These are phyloP conservation scores for Lepus townsendii DNA, from an alignment of 2,797 vertebrate genomes.

Conservation along the genomic window DNA sequence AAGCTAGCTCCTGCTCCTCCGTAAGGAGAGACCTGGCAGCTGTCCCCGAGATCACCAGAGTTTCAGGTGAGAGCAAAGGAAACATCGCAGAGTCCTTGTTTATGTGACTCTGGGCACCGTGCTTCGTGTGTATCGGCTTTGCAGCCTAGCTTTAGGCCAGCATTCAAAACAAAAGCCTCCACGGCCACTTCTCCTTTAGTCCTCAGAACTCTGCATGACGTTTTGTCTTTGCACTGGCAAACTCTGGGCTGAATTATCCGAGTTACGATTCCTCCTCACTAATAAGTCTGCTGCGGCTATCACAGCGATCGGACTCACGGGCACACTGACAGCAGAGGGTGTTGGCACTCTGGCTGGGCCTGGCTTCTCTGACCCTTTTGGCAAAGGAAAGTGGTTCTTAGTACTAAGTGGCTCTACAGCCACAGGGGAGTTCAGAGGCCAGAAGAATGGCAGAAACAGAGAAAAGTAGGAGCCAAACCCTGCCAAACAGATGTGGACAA, in stretches of 20 bases:
- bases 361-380: not conserved
- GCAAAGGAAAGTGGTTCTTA: not conserved
- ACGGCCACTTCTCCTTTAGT: not conserved
- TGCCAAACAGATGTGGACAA: not conserved
- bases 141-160: not conserved
- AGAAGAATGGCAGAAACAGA: not conserved
- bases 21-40: slow-evolving; percentile 3
- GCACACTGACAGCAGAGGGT: not conserved
- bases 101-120: slow-evolving; percentile 29
- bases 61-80: slow-evolving; percentile 44
- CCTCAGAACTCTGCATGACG: not conserved
- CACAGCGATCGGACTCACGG: not conserved
- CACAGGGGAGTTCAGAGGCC: not conserved
- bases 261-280: not conserved
- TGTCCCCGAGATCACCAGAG: not conserved
- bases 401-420: not conserved
- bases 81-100: not conserved
- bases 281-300: slow-evolving; percentile 11
- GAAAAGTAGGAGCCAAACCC: not conserved
- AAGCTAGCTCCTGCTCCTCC: not conserved
- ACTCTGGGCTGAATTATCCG: not conserved
- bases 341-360: not conserved
- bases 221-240: not conserved
- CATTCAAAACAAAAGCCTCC: not conserved
- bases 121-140: slow-evolving; percentile 1